phyloP scores from a whole-genome alignment of 2,888 invertebrate genomes.

The Hyposoter didymator region DNA sequence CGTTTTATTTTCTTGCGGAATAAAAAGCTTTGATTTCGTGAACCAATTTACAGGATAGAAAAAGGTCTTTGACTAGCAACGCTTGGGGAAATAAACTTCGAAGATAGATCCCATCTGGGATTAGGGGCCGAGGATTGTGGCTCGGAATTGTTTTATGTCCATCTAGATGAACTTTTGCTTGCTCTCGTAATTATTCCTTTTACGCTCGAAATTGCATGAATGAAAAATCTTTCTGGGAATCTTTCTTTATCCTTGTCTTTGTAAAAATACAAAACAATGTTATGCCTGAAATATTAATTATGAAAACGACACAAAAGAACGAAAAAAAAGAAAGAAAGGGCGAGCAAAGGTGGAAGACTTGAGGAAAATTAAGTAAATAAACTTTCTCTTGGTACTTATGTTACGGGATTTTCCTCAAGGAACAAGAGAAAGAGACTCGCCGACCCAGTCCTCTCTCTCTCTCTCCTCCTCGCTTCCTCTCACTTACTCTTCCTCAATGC shows the following conservation, averaged over 20 bases:
- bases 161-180: conserved; percentile 3
- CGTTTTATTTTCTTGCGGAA: neutral
- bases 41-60: conserved; percentile 37
- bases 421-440: conserved; percentile 38
- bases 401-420: conserved; percentile 58
- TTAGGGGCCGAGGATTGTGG: conserved; percentile 38
- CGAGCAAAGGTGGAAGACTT: conserved; percentile 22
- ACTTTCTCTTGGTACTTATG: conserved; percentile 63
- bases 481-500: neutral
- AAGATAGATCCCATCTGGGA: conserved; percentile 53
- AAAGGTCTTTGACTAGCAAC: conserved; percentile 5
- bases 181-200: neutral
- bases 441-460: neutral
- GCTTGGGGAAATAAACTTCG: conserved; percentile 47
- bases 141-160: conserved; percentile 22
- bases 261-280: conserved; percentile 29
- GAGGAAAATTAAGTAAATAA: conserved; percentile 66
- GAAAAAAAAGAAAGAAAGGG: neutral
- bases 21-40: conserved; percentile 17
- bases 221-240: conserved; percentile 25
- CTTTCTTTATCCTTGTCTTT: neutral
- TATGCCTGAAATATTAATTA: conserved; percentile 40
- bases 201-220: conserved; percentile 17
- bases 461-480: neutral
- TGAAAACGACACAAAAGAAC: conserved; percentile 19